These are phyloP conservation scores for Ctenicera cuprea DNA, from an alignment of 2,888 invertebrate species.

Conservation along the genomic window DNA sequence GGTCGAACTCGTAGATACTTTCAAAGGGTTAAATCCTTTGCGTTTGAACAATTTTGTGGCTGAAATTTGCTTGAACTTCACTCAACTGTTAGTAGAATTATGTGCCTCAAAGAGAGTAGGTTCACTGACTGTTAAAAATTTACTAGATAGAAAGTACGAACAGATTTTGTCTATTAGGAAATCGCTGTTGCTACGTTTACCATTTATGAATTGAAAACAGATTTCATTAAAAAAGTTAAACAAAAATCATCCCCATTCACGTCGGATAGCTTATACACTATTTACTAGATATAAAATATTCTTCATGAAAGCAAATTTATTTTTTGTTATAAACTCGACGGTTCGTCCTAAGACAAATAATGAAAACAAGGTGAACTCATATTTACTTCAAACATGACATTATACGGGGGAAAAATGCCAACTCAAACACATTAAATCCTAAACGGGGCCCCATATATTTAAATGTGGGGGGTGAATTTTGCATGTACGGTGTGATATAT, in stretches of 20 bases:
- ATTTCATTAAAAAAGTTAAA: too few species aligned
- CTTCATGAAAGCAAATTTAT: too few species aligned
- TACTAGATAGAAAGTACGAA: background rate
- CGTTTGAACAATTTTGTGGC: constrained; percentile 27
- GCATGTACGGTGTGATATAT: background rate
- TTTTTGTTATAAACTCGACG: too few species aligned
- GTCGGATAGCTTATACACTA: too few species aligned
- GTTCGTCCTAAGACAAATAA: background rate
- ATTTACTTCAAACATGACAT: constrained; percentile 13
- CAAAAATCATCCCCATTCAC: too few species aligned
- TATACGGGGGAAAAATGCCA: background rate
- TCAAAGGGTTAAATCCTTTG: constrained; percentile 30
- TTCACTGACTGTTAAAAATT: background rate
- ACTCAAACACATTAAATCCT: background rate
- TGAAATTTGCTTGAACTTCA: constrained; percentile 7
- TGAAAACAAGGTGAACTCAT: background rate
- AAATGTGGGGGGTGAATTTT: background rate
- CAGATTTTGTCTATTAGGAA: background rate
- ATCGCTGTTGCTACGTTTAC: too few species aligned
- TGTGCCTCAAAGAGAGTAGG: constrained; percentile 7
- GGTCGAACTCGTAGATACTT: constrained; percentile 3
- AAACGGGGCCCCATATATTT: background rate
- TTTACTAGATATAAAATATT: too few species aligned
- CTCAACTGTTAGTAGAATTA: constrained; percentile 4
- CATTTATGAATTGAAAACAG: too few species aligned